Evolutionary conservation across 2,113 vertebrate species (phyloP).

Genomic region (Aegotheles bennettii): DNA sequence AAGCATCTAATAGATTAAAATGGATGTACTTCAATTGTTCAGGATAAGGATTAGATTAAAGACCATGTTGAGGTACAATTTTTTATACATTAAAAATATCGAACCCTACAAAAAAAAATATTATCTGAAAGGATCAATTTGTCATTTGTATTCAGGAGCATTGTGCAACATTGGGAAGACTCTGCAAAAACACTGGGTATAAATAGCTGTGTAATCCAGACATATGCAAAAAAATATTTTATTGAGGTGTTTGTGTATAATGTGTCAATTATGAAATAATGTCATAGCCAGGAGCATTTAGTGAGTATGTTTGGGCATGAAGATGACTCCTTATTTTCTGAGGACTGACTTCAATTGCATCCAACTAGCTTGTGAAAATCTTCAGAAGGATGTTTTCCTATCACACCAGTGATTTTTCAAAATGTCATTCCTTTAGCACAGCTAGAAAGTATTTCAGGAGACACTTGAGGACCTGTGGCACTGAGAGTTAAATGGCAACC

Average conservation of each 20-base stretch:
- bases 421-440: conserved; percentile 41
- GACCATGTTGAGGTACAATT: background rate
- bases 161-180: background rate
- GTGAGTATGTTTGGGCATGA: background rate
- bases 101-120: background rate
- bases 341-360: conserved; percentile 15
- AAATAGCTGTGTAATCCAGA: background rate
- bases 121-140: background rate
- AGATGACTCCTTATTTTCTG: background rate
- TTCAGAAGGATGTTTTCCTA: conserved; percentile 24
- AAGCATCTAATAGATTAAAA: conserved; percentile 55
- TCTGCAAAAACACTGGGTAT: background rate
- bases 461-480: conserved; percentile 35
- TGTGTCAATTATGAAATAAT: conserved; percentile 10
- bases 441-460: conserved; percentile 4
- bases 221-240: background rate
- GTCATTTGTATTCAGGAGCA: background rate
- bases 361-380: background rate
- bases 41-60: conserved; percentile 17
- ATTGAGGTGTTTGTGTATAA: background rate
- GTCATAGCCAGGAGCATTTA: conserved; percentile 37
- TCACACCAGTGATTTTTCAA: conserved; percentile 33
- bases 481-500: conserved; percentile 33
- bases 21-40: background rate
- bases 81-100: conserved; percentile 21